These are phyloP conservation scores for Colletes gigas DNA, from an alignment of 1,140 invertebrate species.

Conservation along the genomic window DNA sequence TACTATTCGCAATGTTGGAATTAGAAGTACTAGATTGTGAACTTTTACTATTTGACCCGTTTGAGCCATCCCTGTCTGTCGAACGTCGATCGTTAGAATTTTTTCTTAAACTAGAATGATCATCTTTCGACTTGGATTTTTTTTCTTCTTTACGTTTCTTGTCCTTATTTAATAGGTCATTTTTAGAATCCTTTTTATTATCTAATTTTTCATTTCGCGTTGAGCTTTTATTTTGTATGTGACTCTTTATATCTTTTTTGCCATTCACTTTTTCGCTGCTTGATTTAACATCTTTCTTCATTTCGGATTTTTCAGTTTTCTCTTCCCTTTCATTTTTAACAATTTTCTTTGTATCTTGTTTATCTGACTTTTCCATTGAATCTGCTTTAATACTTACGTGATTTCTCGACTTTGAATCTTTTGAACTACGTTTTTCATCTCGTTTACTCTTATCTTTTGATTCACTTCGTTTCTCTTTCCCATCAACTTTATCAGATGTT, in stretches of 20 bases:
- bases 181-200: constrained; percentile 64
- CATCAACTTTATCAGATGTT: constrained; percentile 65
- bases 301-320: constrained; percentile 51
- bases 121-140: constrained; percentile 76
- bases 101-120: constrained; percentile 77
- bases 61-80: constrained; percentile 79
- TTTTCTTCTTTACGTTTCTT: constrained; percentile 77
- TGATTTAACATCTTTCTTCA: constrained; percentile 53
- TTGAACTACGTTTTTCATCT: constrained; percentile 64
- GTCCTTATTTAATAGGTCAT: constrained; percentile 67
- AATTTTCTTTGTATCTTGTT: constrained; percentile 47
- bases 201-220: constrained; percentile 68
- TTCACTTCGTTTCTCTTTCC: constrained; percentile 71
- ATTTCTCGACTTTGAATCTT: constrained; percentile 66
- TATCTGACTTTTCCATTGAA: constrained; percentile 49
- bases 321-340: constrained; percentile 60
- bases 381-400: constrained; percentile 48
- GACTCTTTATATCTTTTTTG: constrained; percentile 67
- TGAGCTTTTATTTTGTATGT: constrained; percentile 57
- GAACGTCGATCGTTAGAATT: constrained; percentile 78
- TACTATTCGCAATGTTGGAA: constrained; percentile 63
- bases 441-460: constrained; percentile 79
- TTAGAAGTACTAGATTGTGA: constrained; percentile 64
- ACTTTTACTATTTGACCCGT: constrained; percentile 77
- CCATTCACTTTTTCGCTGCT: constrained; percentile 55